Percentiles rank a stretch among this genome's conserved stretches.
Conservation (phyloP, 1,140 invertebrate genomes). For the Kradibia gibbosae region DNA sequence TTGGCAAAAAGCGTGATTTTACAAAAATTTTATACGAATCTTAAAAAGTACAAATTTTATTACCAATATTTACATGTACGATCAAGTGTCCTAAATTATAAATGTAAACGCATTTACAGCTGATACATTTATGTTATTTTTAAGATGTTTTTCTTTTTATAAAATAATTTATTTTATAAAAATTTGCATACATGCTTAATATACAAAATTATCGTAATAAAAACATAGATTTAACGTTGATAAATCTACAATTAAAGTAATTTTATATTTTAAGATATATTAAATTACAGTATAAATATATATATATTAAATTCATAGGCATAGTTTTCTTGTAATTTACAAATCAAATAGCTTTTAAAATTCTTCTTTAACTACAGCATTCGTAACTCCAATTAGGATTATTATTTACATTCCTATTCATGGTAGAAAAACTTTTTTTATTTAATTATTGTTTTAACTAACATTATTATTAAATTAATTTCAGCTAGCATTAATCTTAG, state of each 20-base stretch:
- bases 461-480: background rate
- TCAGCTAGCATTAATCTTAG: background rate
- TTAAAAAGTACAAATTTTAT: conserved; percentile 40
- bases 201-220: background rate
- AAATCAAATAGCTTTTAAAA: background rate
- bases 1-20: background rate
- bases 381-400: background rate
- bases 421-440: background rate
- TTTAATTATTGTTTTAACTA: background rate
- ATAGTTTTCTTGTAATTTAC: background rate
- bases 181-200: background rate
- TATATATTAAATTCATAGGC: background rate
- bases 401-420: too few relatives aligned
- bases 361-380: background rate
- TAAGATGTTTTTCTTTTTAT: background rate
- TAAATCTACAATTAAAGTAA: background rate
- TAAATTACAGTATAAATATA: too few relatives aligned
- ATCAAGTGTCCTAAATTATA: background rate
- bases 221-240: background rate
- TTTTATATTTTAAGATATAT: background rate
- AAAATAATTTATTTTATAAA: background rate
- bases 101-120: background rate
- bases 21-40: conserved; percentile 24
- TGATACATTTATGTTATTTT: background rate
- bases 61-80: conserved; percentile 17